phyloP scores from a whole-genome alignment of 2,888 invertebrate genomes.

The Nycteola revayana region DNA sequence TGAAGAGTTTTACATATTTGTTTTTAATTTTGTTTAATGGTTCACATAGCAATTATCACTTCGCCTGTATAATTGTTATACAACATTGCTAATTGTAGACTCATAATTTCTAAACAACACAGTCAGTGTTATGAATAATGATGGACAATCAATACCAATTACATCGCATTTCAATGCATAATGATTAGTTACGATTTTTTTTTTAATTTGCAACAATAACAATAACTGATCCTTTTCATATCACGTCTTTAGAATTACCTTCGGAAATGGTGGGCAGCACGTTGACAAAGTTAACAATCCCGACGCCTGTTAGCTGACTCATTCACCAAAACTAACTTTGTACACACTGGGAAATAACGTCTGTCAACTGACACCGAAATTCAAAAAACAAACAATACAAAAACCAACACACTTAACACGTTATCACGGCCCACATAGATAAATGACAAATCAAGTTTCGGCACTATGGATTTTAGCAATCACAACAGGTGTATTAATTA shows the following conservation, averaged over 20 bases:
- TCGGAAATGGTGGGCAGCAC: constrained; percentile 78
- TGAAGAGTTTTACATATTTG: background rate
- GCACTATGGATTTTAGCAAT: constrained; percentile 51
- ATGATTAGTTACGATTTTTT: constrained; percentile 15
- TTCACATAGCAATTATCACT: too few species aligned
- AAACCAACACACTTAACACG: constrained; percentile 59
- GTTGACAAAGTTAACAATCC: constrained; percentile 78
- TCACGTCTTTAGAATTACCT: constrained; percentile 50
- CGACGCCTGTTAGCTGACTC: constrained; percentile 80
- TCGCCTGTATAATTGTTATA: constrained; percentile 22
- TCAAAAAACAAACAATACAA: constrained; percentile 45
- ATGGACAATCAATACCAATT: constrained; percentile 17
- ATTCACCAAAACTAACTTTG: constrained; percentile 69
- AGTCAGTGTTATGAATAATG: constrained; percentile 28
- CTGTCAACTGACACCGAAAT: constrained; percentile 43
- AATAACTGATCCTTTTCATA: constrained; percentile 10
- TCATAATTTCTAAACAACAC: constrained; percentile 31
- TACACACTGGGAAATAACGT: constrained; percentile 57
- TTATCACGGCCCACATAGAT: constrained; percentile 74
- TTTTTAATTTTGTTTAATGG: background rate
- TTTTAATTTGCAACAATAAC: background rate
- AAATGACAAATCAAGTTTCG: constrained; percentile 48
- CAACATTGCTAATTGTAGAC: constrained; percentile 8
- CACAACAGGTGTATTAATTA: constrained; percentile 43
- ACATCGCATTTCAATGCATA: constrained; percentile 16